phyloP scores from a whole-genome alignment of 2,113 vertebrate species.

The Ptyas mucosa region DNA sequence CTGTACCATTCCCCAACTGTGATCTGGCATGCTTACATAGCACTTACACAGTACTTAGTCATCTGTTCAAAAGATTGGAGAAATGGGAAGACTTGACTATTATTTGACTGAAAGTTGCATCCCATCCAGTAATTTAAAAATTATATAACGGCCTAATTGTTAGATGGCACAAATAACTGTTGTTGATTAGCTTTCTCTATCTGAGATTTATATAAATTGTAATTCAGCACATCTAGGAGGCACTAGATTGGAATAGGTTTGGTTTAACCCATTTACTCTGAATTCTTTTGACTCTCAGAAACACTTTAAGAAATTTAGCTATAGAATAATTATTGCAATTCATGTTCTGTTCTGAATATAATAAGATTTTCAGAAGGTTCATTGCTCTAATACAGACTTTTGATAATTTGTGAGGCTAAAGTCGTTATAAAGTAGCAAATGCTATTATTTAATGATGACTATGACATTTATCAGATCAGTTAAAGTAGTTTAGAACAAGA shows the following conservation, averaged over 20 bases:
- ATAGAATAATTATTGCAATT: not conserved
- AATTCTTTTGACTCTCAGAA: not conserved
- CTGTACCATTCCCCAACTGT: not conserved
- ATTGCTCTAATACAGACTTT: not conserved
- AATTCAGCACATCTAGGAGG: not conserved
- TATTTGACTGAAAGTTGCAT: not conserved
- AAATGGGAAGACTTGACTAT: not conserved
- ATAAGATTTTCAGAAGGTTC: not conserved
- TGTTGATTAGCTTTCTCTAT: not conserved
- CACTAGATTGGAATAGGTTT: not conserved
- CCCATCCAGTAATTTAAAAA: not conserved
- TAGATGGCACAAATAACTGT: not conserved
- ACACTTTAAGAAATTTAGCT: not conserved
- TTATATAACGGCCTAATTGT: not conserved
- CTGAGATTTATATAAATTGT: not conserved
- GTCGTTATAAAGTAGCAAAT: not conserved
- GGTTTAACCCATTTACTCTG: not conserved
- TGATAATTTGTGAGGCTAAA: not conserved
- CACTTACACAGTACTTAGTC: not conserved
- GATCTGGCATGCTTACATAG: not conserved
- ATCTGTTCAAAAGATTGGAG: not conserved
- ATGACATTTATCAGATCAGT: not conserved
- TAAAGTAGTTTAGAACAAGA: not conserved
- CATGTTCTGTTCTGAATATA: not conserved
- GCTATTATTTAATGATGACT: not conserved